Evolutionary conservation across 2,888 invertebrate genomes (phyloP).

Genomic region (Brachyopa scutellaris): DNA sequence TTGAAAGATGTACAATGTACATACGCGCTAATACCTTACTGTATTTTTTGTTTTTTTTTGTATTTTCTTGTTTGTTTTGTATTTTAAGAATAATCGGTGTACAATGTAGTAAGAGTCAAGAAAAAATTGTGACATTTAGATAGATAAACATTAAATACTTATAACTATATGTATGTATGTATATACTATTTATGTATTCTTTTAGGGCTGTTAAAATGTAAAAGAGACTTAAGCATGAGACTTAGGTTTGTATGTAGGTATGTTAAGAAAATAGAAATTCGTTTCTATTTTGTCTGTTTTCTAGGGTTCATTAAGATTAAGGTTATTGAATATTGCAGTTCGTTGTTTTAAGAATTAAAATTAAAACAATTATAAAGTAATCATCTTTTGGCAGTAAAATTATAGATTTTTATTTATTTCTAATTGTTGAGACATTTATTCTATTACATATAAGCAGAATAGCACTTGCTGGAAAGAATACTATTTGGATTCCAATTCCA

Average conservation of each 20-base stretch:
- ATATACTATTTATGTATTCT: conserved; percentile 13
- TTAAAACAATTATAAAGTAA: background rate
- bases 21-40: conserved; percentile 56
- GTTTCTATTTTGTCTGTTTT: background rate
- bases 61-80: conserved; percentile 39
- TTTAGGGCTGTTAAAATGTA: background rate
- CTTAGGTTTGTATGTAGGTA: too few species aligned
- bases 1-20: conserved; percentile 60
- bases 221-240: conserved; percentile 30
- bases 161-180: conserved; percentile 57
- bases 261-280: conserved; percentile 10
- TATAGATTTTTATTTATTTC: background rate
- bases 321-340: conserved; percentile 26
- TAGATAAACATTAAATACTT: conserved; percentile 66
- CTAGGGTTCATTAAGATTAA: conserved; percentile 4
- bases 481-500: too few species aligned
- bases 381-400: conserved; percentile 25
- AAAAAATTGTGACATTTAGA: conserved; percentile 72
- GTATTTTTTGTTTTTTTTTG: conserved; percentile 40
- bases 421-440: conserved; percentile 2
- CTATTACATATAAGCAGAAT: too few species aligned
- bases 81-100: conserved; percentile 67
- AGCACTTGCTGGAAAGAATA: too few species aligned
- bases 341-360: conserved; percentile 49
- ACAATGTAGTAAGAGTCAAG: conserved; percentile 70